Evolutionary conservation across 2,888 invertebrate species (phyloP), one percentile per base, ranked within the genome.

Genomic region (Agriopis marginaria): DNA sequence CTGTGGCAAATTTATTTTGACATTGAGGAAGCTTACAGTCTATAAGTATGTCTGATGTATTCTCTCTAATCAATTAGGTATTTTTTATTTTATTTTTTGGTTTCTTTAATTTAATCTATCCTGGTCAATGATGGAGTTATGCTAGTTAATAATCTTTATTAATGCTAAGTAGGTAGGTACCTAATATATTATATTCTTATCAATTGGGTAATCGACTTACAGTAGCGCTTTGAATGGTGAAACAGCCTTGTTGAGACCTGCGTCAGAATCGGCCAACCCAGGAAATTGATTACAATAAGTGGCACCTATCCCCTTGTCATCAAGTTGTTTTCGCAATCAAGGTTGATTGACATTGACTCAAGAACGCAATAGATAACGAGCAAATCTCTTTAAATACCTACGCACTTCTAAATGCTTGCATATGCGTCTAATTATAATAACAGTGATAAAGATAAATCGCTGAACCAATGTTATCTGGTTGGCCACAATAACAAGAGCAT

Each of bases 341-440:
- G 14, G 44, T 17, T 40, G 42, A 63, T 53, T 59, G 63, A 39
- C 58, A 59, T 59, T 63, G 58, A 49, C 14, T 51, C 39, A 62
- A 63, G 56, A 50, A 58, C 56, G 56, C 67, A 58, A 44, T 56
- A 51, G 45, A 65, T 62, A 47, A 23, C 0, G 55, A 56, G 50
- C 9, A 59, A 60, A 51, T 60, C 47, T 45, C 14, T 12, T 12
- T 32, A 65, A 45, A 45, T 66, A 49, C 5, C 12, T 49, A 55
- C 32, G 47, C n/a, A 51, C n/a, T 42, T 53, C 23, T 53, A 32
- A 44, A 53, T 44, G 47, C 44, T 53, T 42, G 23, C 7, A 42
- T 42, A 32, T 53, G 62, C 55, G 47, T 39, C 40, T 63, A 17
- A 53, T 23, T 62, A 39, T 47, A 58, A 44, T 53, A 45, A 45